phyloP scores from a whole-genome alignment of 2,113 vertebrate species.

The Tenrec ecaudatus region DNA sequence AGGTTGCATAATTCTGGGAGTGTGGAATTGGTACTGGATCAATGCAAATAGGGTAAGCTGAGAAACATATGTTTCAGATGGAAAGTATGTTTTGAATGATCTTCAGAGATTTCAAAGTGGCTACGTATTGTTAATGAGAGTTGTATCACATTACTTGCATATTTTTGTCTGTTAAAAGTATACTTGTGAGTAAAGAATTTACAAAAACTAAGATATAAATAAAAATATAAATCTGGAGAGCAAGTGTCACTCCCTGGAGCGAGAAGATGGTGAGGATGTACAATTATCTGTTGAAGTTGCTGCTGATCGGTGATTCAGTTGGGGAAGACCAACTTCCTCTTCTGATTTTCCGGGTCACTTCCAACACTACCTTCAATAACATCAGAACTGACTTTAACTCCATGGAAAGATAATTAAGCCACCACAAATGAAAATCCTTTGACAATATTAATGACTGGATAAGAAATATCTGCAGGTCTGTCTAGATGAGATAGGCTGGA shows the following conservation, averaged over 20 bases:
- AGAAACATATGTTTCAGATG: conserved; percentile 26
- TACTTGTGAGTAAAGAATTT: neutral
- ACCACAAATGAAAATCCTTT: too few relatives aligned
- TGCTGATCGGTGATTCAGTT: too few relatives aligned
- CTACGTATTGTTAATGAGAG: conserved; percentile 10
- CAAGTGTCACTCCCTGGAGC: neutral
- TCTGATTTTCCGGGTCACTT: too few relatives aligned
- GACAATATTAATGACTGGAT: too few relatives aligned
- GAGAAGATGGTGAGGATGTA: too few relatives aligned
- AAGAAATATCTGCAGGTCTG: too few relatives aligned
- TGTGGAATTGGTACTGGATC: conserved; percentile 54
- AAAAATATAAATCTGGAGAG: conserved; percentile 41
- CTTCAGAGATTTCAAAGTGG: neutral
- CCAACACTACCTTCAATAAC: too few relatives aligned
- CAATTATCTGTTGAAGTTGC: too few relatives aligned
- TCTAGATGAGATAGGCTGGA: too few relatives aligned
- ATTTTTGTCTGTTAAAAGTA: conserved; percentile 3
- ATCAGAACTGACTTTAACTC: too few relatives aligned
- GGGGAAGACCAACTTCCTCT: too few relatives aligned
- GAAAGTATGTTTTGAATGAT: neutral
- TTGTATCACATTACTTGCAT: neutral
- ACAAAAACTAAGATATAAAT: neutral
- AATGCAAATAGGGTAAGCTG: conserved; percentile 55
- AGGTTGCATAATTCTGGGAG: conserved; percentile 58
- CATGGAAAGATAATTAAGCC: too few relatives aligned